Evolutionary conservation across 2,797 vertebrate species (phyloP).

Genomic region (Limosa lapponica): DNA sequence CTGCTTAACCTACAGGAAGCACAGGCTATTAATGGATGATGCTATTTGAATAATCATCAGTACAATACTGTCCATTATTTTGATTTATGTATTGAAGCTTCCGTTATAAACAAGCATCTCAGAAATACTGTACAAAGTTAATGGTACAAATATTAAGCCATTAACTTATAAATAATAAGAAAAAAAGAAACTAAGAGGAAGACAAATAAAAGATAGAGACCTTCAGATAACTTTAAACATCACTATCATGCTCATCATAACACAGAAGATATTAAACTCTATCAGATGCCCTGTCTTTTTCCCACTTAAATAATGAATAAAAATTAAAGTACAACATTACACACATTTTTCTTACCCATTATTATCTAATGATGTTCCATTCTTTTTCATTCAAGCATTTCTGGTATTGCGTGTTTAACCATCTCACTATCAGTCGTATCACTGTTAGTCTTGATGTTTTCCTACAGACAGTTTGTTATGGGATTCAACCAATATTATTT

Average conservation of each 20-base stretch:
- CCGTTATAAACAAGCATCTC: neutral
- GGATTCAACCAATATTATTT: neutral
- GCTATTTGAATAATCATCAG: conserved; percentile 28
- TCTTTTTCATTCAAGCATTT: conserved; percentile 4
- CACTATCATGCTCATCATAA: neutral
- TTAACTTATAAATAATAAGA: neutral
- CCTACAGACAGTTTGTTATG: neutral
- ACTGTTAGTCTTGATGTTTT: neutral
- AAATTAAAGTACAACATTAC: neutral
- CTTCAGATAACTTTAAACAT: neutral
- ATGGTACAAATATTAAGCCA: neutral
- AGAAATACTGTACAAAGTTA: neutral
- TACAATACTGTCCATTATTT: conserved; percentile 3
- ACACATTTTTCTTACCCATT: conserved; percentile 19
- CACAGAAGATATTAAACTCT: neutral
- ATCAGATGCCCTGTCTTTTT: neutral
- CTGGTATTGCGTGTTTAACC: neutral
- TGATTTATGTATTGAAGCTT: conserved; percentile 2
- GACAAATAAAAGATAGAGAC: neutral
- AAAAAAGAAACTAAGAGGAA: conserved; percentile 10
- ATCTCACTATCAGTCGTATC: neutral
- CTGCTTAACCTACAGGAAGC: conserved; percentile 44
- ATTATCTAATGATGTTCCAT: neutral
- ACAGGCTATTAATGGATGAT: neutral
- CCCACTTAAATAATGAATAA: neutral